These are phyloP conservation scores for Heliocidaris erythrogramma DNA, from an alignment of 35 echinoderm and acorn worm species.

Conservation along the genomic window DNA sequence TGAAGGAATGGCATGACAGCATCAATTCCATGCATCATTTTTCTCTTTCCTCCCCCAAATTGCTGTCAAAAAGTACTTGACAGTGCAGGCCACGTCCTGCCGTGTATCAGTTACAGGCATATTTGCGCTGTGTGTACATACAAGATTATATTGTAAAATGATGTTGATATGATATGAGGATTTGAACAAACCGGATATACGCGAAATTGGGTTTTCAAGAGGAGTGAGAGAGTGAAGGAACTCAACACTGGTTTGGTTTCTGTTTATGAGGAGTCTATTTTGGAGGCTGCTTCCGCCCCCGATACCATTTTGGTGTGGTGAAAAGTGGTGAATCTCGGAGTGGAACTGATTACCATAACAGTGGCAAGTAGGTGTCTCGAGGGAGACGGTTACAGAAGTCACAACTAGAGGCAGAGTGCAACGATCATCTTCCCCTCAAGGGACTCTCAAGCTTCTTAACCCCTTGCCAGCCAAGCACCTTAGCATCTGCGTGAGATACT, in stretches of 20 bases:
- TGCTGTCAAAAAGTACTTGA: conserved; percentile 37
- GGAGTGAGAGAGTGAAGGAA: not conserved
- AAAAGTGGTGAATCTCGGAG: not conserved
- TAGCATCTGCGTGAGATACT: not conserved
- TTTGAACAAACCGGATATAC: conserved; percentile 29
- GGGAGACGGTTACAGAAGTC: conserved; percentile 12
- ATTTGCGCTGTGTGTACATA: not conserved
- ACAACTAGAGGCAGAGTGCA: conserved; percentile 7
- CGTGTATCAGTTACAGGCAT: conserved; percentile 8
- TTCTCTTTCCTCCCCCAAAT: conserved; percentile 14
- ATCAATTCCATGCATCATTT: conserved; percentile 25
- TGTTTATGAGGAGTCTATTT: conserved; percentile 2
- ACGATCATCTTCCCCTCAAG: conserved; percentile 1
- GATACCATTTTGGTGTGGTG: not conserved
- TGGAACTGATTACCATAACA: conserved; percentile 29
- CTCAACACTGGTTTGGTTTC: not conserved
- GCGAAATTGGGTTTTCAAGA: conserved; percentile 13
- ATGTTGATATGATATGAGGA: conserved; percentile 17
- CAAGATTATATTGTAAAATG: not conserved
- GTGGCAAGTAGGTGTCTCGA: not conserved
- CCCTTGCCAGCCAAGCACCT: not conserved
- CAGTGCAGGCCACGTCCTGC: not conserved
- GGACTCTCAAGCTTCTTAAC: not conserved
- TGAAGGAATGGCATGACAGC: not conserved
- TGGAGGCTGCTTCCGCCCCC: not conserved